These are phyloP conservation scores for Agrochola lota DNA, from an alignment of 2,888 invertebrate genomes.

Conservation along the genomic window DNA sequence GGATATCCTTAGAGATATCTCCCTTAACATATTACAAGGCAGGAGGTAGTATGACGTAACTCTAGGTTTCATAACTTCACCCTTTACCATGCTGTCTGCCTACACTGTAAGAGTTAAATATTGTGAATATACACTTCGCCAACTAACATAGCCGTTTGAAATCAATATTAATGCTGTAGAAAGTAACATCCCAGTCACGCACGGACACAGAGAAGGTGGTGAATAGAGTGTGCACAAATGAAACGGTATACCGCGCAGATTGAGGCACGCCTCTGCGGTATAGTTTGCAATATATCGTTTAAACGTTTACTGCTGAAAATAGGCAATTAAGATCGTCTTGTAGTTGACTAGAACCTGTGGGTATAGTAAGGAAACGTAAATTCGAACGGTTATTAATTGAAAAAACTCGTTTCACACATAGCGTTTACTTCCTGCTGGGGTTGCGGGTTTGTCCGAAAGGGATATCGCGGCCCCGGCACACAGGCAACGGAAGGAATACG, in stretches of 20 bases:
- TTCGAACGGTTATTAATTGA: background rate
- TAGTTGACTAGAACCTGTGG: background rate
- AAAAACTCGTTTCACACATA: too few species aligned
- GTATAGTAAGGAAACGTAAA: background rate
- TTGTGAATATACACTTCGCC: conserved; percentile 32
- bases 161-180: conserved; percentile 61
- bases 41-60: background rate
- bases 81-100: background rate
- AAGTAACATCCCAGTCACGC: conserved; percentile 60
- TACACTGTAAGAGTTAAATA: conserved; percentile 20
- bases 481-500: too few species aligned
- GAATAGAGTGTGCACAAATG: conserved; percentile 18
- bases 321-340: background rate
- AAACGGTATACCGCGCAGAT: background rate
- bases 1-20: background rate
- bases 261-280: background rate
- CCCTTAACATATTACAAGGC: background rate
- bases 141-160: conserved; percentile 50
- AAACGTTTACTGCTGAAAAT: background rate
- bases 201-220: conserved; percentile 25
- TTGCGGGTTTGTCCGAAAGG: too few species aligned
- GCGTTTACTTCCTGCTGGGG: too few species aligned
- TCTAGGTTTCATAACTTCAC: background rate
- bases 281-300: too few species aligned
- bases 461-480: too few species aligned